Evolutionary conservation across 2,113 vertebrate species (phyloP), one percentile per base, ranked within the genome.

Genomic region (Pandion haliaetus): DNA sequence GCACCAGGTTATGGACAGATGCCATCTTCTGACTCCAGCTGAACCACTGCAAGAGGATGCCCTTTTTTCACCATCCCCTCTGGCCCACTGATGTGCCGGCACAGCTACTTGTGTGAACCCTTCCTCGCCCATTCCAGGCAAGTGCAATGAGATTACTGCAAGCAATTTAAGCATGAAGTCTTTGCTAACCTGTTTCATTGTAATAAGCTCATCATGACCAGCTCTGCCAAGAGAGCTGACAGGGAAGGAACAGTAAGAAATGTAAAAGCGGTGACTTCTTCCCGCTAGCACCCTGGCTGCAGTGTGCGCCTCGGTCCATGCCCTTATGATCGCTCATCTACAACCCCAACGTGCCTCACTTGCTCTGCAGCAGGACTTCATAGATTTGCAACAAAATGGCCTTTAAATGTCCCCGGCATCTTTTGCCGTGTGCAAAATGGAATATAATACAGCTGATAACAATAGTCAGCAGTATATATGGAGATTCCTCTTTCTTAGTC

Each of bases 271-370:
- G 21, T 6, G 17, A 36, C 66, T 40, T 67, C 49, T 57, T 50
- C 61, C 73, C 6, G 2, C 14, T 11, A 31, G 49, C 36, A 26
- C n/a, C 54, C 34, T 31, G 34, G 34, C 32, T 38, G 74, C 45
- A 26, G 72, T 1, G n/a, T 8, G 50, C 20, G 44, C 8, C 40
- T 61, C 81, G 78, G 40, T 6, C 69, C 6, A 0, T 18, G 31
- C 54, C 59, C 17, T 38, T 28, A 12, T 0, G 0, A 8, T 55
- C 0, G 0, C 54, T 28, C 57, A 12, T 6, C n/a, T 38, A 8
- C 44, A 80, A 8, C 29, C 25, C 34, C 47, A 47, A 6, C 0
- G 0, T 26, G 36, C 20, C 47, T 54, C 50, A 7, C 3, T 1
- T 59, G 57, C 57, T 58, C 63, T 86, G 44, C 85, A 52, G 34